Base-by-base conservation (phyloP, 1,140 invertebrate species). In the Cherax destructor region DNA sequence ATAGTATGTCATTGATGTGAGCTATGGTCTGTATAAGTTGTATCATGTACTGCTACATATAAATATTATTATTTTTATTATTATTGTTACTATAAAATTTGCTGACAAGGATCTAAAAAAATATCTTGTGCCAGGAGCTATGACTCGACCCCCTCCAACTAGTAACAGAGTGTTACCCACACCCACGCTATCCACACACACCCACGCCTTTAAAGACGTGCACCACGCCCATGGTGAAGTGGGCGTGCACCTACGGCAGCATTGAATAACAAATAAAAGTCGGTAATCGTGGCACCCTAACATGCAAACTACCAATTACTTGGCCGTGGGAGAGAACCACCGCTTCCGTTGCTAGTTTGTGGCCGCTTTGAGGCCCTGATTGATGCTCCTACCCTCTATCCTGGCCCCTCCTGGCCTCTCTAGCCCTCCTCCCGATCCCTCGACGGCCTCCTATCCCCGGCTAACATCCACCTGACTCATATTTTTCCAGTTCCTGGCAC, bases 301-400 rank as follows among this genome's bases (percentile, higher is more conserved):
- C 69, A 74, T 74, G 69, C 69, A 74, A 74, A 74, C 69, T 21
- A 74, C n/a, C n/a, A 59, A 81, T 79, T 56, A 81, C 50, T n/a
- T 5, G 5, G 79, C 50, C 79, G 13, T 0, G 79, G 10, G 79
- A 50, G 49, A 56, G 56, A 52, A 24, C 16, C 79, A 50, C 52
- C 24, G 79, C 79, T 56, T 81, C 79, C 79, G 50, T 56, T 56
- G 50, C 50, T 81, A 50, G 50, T 81, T 81, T 81, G 78, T 50
- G 50, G 79, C 50, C 79, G 79, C 79, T 81, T 79, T 81, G 79
- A 81, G n/a, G 24, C 50, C 10, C 13, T 56, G 79, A 81, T 81
- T 81, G 79, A 21, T 13, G 9, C 50, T 21, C 78, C 47, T 50
- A 13, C 21, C 79, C 56, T 41, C 50, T 41, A 50, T 56, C 79